Conservation (phyloP, 2,113 vertebrate species). For the Alethe castanea region DNA sequence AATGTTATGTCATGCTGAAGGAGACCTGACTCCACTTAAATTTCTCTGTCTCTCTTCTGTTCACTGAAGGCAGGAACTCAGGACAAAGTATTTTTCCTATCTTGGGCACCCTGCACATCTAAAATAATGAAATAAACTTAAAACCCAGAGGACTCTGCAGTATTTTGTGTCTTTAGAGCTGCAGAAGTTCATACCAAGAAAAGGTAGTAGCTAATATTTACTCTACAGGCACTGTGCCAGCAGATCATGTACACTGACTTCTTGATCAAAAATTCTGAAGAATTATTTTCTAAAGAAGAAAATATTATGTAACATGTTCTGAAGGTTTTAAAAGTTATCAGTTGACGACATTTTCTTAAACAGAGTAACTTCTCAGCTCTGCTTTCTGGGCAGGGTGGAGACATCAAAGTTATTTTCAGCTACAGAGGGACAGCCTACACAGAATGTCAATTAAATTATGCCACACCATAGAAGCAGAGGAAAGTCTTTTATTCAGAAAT, state of each 20-base stretch:
- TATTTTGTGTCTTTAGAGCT: background rate
- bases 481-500: background rate
- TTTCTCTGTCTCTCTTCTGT: background rate
- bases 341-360: background rate
- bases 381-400: background rate
- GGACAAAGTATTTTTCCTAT: background rate
- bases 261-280: background rate
- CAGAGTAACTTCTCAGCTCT: background rate
- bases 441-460: background rate
- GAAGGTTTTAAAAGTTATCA: background rate
- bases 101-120: background rate
- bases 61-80: background rate
- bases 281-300: background rate
- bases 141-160: background rate
- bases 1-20: background rate
- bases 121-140: background rate
- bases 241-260: background rate
- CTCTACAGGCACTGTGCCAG: background rate
- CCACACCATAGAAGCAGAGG: background rate
- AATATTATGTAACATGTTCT: background rate
- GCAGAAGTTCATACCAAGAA: background rate
- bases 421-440: background rate
- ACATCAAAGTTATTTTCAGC: background rate
- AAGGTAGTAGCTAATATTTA: background rate
- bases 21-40: background rate